These are phyloP conservation scores for Pemphigus obesinymphae DNA, from an alignment of 1,140 invertebrate genomes.

Conservation along the genomic window DNA sequence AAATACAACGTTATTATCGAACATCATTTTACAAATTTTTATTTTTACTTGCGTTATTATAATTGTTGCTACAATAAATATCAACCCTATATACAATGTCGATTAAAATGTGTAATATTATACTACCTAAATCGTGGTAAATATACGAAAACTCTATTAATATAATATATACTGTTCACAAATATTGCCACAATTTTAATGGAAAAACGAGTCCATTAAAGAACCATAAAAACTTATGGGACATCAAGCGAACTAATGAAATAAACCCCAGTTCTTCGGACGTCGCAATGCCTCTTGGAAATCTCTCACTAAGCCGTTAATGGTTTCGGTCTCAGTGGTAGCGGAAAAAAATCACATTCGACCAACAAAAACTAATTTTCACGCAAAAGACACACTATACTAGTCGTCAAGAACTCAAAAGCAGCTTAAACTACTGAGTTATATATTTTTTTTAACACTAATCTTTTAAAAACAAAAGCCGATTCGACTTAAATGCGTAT, in stretches of 20 bases:
- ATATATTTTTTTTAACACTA: slow-evolving; percentile 23
- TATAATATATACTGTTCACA: slow-evolving; percentile 13
- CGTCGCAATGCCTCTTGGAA: neutral
- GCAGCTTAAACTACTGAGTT: neutral
- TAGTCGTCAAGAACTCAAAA: slow-evolving; percentile 12
- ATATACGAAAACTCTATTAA: too few species aligned
- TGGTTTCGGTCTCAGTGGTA: slow-evolving; percentile 28
- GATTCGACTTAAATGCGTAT: neutral
- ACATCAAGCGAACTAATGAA: slow-evolving; percentile 34
- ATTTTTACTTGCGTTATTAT: too few species aligned
- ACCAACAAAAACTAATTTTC: slow-evolving; percentile 29
- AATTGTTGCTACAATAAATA: too few species aligned
- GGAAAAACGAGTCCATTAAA: slow-evolving; percentile 31
- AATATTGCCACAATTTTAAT: slow-evolving; percentile 3
- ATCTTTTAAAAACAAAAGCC: slow-evolving; percentile 18
- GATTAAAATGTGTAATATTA: too few species aligned
- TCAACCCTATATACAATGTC: too few species aligned
- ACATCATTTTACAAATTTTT: too few species aligned
- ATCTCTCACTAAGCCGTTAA: slow-evolving; percentile 37
- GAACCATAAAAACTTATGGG: neutral
- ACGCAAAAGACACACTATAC: neutral
- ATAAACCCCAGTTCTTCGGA: slow-evolving; percentile 28
- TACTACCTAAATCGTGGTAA: too few species aligned
- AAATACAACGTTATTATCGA: too few species aligned
- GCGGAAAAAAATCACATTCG: slow-evolving; percentile 15